These are phyloP conservation scores for Matsumurasca onukii DNA, from an alignment of 1,140 invertebrate genomes.

Conservation along the genomic window DNA sequence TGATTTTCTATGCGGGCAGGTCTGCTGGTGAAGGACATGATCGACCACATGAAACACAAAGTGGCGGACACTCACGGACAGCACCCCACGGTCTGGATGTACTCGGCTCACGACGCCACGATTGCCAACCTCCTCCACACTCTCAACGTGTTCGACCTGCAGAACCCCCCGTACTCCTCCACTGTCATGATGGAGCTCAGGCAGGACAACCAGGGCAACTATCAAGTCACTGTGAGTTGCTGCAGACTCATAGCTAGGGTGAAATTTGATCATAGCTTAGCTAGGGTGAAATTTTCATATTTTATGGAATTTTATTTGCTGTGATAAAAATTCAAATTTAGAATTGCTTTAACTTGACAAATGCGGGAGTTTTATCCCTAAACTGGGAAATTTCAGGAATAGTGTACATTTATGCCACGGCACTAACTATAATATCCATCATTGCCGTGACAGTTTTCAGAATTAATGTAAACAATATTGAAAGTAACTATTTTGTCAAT, in stretches of 20 bases:
- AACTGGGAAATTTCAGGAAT: too few relatives aligned
- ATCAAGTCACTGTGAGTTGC: slow-evolving; percentile 50
- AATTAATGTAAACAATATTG: too few relatives aligned
- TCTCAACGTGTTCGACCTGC: slow-evolving; percentile 69
- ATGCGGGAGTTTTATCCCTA: too few relatives aligned
- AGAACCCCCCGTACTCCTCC: slow-evolving; percentile 74
- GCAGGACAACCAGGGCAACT: slow-evolving; percentile 41
- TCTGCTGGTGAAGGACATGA: slow-evolving; percentile 64
- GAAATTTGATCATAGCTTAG: not conserved
- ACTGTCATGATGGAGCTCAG: slow-evolving; percentile 59
- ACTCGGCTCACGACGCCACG: slow-evolving; percentile 82
- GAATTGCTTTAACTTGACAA: not conserved
- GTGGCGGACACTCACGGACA: slow-evolving; percentile 47
- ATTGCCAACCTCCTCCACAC: slow-evolving; percentile 73
- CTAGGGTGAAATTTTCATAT: not conserved
- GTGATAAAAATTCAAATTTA: not conserved
- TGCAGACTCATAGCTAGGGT: not conserved
- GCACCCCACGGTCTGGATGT: slow-evolving; percentile 66
- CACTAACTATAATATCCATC: not conserved
- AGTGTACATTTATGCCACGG: not conserved
- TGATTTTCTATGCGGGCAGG: slow-evolving; percentile 49
- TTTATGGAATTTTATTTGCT: not conserved
- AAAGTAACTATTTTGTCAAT: too few relatives aligned
- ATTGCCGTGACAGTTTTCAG: too few relatives aligned
- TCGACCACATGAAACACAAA: slow-evolving; percentile 57